A percentile compares a stretch with the other conserved stretches of the same genome.
Conservation (phyloP, 2,888 invertebrate genomes). For the Aricia artaxerxes region DNA sequence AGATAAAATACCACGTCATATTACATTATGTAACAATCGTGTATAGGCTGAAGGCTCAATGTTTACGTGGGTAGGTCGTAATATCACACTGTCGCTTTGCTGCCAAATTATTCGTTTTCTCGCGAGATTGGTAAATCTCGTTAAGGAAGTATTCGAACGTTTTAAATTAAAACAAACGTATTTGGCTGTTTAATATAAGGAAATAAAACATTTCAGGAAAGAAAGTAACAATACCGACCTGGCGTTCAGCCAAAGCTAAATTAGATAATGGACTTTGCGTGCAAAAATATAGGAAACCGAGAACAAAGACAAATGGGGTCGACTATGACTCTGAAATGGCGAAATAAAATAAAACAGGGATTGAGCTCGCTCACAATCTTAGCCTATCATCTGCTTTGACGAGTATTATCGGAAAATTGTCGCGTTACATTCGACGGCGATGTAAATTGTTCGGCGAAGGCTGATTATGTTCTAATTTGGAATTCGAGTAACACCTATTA, state of each 20-base stretch:
- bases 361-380: slow-evolving; percentile 56
- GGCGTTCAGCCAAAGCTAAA: slow-evolving; percentile 80
- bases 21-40: not conserved
- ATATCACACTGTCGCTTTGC: slow-evolving; percentile 38
- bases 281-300: slow-evolving; percentile 80
- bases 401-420: slow-evolving; percentile 22
- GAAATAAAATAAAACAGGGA: slow-evolving; percentile 75
- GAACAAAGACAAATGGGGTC: slow-evolving; percentile 80
- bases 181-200: slow-evolving; percentile 69
- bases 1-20: not conserved
- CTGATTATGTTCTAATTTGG: not conserved
- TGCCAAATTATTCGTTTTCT: slow-evolving; percentile 34
- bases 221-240: slow-evolving; percentile 75
- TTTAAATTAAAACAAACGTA: slow-evolving; percentile 69
- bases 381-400: slow-evolving; percentile 40
- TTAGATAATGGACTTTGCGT: slow-evolving; percentile 81
- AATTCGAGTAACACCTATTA: not conserved
- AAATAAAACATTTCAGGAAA: slow-evolving; percentile 71
- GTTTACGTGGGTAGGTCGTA: slow-evolving; percentile 32
- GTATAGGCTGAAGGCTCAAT: slow-evolving; percentile 12
- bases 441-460: not conserved
- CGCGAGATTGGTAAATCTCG: slow-evolving; percentile 1
- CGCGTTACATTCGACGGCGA: not conserved
- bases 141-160: slow-evolving; percentile 34
- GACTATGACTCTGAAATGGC: slow-evolving; percentile 71